These are phyloP conservation scores for Amphilophus citrinellus DNA, from an alignment of 2,113 vertebrate genomes.

Conservation along the genomic window DNA sequence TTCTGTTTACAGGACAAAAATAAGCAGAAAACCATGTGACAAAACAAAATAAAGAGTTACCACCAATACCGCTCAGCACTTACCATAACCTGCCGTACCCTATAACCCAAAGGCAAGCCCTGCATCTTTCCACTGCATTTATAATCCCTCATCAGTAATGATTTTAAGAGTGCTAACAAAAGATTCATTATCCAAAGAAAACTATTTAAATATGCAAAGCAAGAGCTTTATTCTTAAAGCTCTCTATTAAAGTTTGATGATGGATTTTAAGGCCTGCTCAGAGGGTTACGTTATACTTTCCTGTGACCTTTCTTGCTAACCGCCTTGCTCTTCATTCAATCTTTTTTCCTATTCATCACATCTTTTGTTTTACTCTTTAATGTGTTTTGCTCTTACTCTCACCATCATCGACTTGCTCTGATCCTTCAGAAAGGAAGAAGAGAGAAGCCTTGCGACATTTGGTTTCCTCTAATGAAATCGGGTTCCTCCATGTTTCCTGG, in stretches of 20 bases:
- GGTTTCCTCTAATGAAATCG: conserved; percentile 29
- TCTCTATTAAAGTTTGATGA: neutral
- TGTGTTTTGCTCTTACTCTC: conserved; percentile 67
- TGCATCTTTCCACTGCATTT: neutral
- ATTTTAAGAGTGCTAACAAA: neutral
- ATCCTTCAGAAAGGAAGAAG: conserved; percentile 25
- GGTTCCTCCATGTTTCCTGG: neutral
- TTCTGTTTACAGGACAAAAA: neutral
- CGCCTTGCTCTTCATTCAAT: conserved; percentile 9
- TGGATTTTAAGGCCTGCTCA: conserved; percentile 19
- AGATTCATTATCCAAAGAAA: neutral
- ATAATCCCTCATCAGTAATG: neutral
- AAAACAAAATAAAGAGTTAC: conserved; percentile 76
- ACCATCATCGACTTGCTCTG: conserved; percentile 70
- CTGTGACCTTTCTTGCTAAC: conserved; percentile 13
- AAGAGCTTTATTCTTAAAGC: neutral
- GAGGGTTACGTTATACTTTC: conserved; percentile 59
- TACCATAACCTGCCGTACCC: conserved; percentile 50
- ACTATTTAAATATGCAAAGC: neutral
- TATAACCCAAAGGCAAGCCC: conserved; percentile 55
- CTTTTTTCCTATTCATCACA: neutral
- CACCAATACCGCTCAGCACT: conserved; percentile 53
- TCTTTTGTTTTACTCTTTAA: conserved; percentile 65
- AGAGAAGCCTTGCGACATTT: conserved; percentile 24
- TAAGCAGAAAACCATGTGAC: conserved; percentile 36